Evolutionary conservation across 2,113 vertebrate genomes (phyloP), one percentile per base, ranked within the genome.

Genomic region (Lycaon pictus): DNA sequence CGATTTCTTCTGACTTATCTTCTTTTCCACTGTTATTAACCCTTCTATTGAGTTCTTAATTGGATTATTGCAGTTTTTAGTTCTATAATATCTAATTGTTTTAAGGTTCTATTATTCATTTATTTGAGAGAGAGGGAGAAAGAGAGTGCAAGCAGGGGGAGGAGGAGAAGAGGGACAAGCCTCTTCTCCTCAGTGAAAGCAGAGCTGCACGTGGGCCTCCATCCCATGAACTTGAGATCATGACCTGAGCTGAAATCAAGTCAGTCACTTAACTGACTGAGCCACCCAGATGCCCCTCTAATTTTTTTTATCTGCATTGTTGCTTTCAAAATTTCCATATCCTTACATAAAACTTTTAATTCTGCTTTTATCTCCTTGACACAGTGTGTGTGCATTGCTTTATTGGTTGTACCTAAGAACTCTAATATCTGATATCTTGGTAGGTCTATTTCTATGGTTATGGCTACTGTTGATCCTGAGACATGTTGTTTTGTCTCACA

Each of bases 281-380:
- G 23, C 12, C 23, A 76, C 72, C 37, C 23, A 76, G 37, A 37
- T 25, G 23, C 11, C 23, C 11, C 72, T 90, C 19, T 77, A 87
- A 53, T 16, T 87, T 15, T 4, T 88, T 37, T 67, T 90, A 76
- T 51, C 20, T 35, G 37, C 55, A 72, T 19, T 35, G 8, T 83
- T 81, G 51, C 67, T 96, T 96, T 80, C 32, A 67, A 62, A 53
- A 7, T 81, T 74, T 93, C 27, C 77, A 76, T 27, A 62, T 71
- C 8, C 56, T 96, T 81, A 63, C 15, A 81, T 95, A 67, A 96
- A 96, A 80, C 27, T 90, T 88, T 51, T 71, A 90, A 63, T 90
- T 83, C 11, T 82, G 25, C 51, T 94, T 76, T 84, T 65, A 43
- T 77, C 29, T 88, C 82, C 58, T 19, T 55, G 25, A 81, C n/a